Conservation (phyloP, 2,113 vertebrate species). For the Petroica traversi region DNA sequence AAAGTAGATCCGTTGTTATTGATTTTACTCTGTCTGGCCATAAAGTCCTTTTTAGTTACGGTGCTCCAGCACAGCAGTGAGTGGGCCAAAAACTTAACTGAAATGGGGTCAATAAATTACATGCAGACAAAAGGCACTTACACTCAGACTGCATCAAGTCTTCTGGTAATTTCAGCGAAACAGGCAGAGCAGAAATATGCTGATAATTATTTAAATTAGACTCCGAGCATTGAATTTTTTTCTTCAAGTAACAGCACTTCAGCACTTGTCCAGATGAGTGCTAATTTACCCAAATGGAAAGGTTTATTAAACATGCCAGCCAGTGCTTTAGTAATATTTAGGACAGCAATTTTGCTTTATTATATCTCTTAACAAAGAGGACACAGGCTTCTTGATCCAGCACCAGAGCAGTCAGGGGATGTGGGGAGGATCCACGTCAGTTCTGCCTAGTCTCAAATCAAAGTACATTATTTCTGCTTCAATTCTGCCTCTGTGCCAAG, state of each 20-base stretch:
- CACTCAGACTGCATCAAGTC: slow-evolving; percentile 46
- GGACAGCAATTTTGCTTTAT: slow-evolving; percentile 71
- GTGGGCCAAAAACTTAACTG: slow-evolving; percentile 44
- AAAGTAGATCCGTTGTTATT: neutral
- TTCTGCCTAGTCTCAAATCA: neutral
- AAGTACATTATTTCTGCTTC: neutral
- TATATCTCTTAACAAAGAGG: slow-evolving; percentile 64
- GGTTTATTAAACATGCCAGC: slow-evolving; percentile 74
- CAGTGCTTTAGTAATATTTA: slow-evolving; percentile 72
- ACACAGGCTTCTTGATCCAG: slow-evolving; percentile 23
- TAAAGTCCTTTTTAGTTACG: neutral
- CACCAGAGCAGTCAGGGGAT: neutral
- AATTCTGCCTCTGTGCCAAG: neutral
- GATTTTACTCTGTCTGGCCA: neutral
- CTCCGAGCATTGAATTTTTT: slow-evolving; percentile 43
- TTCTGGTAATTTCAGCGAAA: slow-evolving; percentile 64
- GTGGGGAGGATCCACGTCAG: neutral
- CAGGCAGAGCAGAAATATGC: slow-evolving; percentile 67
- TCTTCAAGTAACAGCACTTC: slow-evolving; percentile 68
- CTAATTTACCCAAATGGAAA: slow-evolving; percentile 75
- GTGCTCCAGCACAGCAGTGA: neutral
- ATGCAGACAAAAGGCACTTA: slow-evolving; percentile 62
- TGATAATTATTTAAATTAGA: slow-evolving; percentile 75
- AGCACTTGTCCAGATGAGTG: slow-evolving; percentile 72
- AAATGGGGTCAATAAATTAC: slow-evolving; percentile 67